Evolutionary conservation across 2,797 vertebrate genomes (phyloP), one percentile per base, ranked within the genome.

Genomic region (Phrynocephalus vlangalii): DNA sequence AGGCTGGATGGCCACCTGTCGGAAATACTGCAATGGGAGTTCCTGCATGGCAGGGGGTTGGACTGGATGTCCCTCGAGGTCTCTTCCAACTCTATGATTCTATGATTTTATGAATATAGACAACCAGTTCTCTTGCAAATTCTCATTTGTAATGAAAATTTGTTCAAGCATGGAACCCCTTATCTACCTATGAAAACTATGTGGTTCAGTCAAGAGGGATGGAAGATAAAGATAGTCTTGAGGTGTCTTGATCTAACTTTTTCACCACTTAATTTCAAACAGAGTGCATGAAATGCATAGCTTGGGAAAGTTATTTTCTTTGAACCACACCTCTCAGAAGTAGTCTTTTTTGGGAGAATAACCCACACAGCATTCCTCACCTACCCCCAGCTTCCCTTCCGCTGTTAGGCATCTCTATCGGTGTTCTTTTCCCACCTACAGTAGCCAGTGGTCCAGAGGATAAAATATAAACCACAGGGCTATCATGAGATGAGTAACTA

Each of bases 211-310:
- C 22, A 60, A 33, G 10, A 52, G 48, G 11, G 71, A 22, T 56
- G 50, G 60, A 87, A 28, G 86, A 52, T 0, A 84, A 83, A 44
- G 66, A 1, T n/a, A 3, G n/a, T 83, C 56, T 0, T 26, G 56
- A 88, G 80, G 82, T 48, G 20, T 33, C 1, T 8, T 15, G 71
- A 68, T 26, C n/a, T 63, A 89, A 18, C 73, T 72, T 91, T n/a
- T 81, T 84, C 66, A 1, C 77, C 0, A 15, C 71, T 84, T 79
- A 33, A 2, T 82, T 67, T 38, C 56, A 38, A 1, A 79, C 3
- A 63, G n/a, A 10, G 6, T 2, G 9, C 52, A 56, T 56, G 52
- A 56, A 56, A 56, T 56, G 52, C 52, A 9, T 56, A 10, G 9
- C 52, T 56, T 56, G 52, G 52, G 13, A 56, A 56, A 56, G 52